Evolutionary conservation across 2,888 invertebrate genomes (phyloP), one percentile per base, ranked within the genome.

Genomic region (Pocota personata): DNA sequence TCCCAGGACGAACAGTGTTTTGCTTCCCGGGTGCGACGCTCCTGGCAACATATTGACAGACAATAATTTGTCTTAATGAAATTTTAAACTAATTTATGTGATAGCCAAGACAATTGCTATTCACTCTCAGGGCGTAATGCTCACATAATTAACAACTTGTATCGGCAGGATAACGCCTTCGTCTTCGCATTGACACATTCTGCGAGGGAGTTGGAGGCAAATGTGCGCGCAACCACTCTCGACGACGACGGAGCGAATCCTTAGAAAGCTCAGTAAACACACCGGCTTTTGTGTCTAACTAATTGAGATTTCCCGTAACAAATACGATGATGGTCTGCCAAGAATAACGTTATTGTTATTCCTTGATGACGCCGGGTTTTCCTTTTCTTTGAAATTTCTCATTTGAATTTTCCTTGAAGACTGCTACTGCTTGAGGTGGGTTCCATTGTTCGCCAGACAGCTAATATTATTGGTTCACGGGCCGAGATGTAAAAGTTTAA

Each of bases 41-140:
- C 78, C 62, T 72, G 91, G 92, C 90, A 91, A 92, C 92, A 92
- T 92, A 92, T 92, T 92, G 92, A 92, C 90, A 91, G 92, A 92
- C 91, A 92, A 92, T 92, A 92, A 92, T 92, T 92, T 91, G 91
- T 92, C 91, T 91, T 92, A 92, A 92, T 92, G 92, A 92, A 92
- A 92, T 90, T 91, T 90, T 88, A 87, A 88, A 88, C 88, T 91
- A 90, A 92, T 92, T 92, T 92, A 92, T 92, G 91, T 90, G 80
- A 86, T 82, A 77, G 60, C 24, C 84, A 60, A 76, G 80, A 82
- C 84, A 82, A 86, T 84, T 67, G 79, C 10, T 35, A 60, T 60
- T 75, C 35, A 19, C 16, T 58, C 24, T 50, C 43, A 12, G 16
- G 14, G 30, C 35, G 35, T 40, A n/a, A 24, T 52, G 46, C 66